Evolutionary conservation across 2,797 vertebrate genomes (phyloP).

Genomic region (Corythornis leucogaster): DNA sequence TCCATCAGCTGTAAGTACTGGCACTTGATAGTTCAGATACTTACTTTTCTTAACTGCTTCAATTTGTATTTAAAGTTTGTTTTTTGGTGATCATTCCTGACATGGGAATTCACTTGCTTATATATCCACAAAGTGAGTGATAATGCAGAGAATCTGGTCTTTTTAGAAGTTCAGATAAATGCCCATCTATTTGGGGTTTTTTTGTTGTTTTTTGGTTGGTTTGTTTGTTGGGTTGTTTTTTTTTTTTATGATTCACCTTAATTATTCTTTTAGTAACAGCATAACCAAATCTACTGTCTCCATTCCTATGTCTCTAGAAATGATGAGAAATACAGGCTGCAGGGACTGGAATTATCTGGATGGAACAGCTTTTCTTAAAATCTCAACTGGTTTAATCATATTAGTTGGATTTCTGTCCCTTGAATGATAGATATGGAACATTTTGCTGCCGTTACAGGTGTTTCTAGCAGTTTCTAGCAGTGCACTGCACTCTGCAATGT

Average conservation of each 20-base stretch:
- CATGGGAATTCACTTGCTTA: slow-evolving; percentile 3
- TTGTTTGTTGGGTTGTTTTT: neutral
- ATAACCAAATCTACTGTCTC: neutral
- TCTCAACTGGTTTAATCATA: neutral
- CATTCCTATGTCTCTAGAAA: neutral
- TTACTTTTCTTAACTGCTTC: slow-evolving; percentile 16
- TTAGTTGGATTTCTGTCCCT: neutral
- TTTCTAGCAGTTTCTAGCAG: neutral
- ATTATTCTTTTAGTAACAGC: neutral
- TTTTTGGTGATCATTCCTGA: slow-evolving; percentile 27
- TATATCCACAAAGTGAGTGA: neutral
- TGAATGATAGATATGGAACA: neutral
- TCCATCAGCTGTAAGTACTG: slow-evolving; percentile 28
- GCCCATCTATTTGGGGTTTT: neutral
- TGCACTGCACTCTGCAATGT: too few relatives aligned
- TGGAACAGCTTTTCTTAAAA: neutral
- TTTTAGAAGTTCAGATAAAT: slow-evolving; percentile 33
- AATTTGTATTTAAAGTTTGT: slow-evolving; percentile 11
- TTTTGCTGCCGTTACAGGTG: neutral
- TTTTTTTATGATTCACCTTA: neutral
- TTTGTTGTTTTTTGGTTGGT: neutral
- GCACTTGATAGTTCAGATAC: neutral
- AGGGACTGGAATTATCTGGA: neutral
- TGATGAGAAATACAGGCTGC: neutral
- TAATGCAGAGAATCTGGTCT: slow-evolving; percentile 11